Evolutionary conservation across 2,888 invertebrate species (phyloP), one percentile per base, ranked within the genome.

Genomic region (Nomada hirtipes): DNA sequence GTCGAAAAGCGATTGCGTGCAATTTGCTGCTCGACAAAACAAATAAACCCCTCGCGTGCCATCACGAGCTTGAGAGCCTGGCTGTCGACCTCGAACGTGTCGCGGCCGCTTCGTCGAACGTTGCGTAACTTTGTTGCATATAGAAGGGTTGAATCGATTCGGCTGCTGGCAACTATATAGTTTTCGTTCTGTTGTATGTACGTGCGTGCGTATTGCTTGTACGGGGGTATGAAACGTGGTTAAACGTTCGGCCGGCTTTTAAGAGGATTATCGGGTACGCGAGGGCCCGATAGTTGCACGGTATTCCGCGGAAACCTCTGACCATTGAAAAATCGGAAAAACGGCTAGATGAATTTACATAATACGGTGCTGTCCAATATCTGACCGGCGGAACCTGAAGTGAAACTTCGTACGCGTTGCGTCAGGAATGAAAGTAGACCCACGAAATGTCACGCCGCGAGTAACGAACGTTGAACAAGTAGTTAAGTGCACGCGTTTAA

Each of bases 371-470:
- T 13, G 52, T 29, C 20, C 23, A 59, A 52, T 60, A 26, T 50
- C 60, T n/a, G 60, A 29, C 69, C 64, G 64, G 78, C 69, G 70
- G 23, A 71, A 77, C 70, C 52, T 71, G 65, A 71, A 52, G 78
- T 67, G 79, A 71, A 77, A 79, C 70, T 79, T 65, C 20, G 70
- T 60, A 13, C 79, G 50, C 50, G 78, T 79, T 79, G 79, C 79
- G 79, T 78, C 78, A 78, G 70, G 79, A 79, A 77, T 79, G 78
- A 79, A 79, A 79, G 78, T 71, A 78, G 79, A 78, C 65, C 70
- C 70, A 79, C 47, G 53, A 79, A 77, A 77, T 77, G 79, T 71
- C 78, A 71, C 78, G 71, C 76, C 50, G 53, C n/a, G 60, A n/a
- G 53, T 78, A 78, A 75, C 68, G 67, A 57, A 11, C 78, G 55